Conservation (phyloP, 1,140 invertebrate species). For the Protaetia brevitarsis region DNA sequence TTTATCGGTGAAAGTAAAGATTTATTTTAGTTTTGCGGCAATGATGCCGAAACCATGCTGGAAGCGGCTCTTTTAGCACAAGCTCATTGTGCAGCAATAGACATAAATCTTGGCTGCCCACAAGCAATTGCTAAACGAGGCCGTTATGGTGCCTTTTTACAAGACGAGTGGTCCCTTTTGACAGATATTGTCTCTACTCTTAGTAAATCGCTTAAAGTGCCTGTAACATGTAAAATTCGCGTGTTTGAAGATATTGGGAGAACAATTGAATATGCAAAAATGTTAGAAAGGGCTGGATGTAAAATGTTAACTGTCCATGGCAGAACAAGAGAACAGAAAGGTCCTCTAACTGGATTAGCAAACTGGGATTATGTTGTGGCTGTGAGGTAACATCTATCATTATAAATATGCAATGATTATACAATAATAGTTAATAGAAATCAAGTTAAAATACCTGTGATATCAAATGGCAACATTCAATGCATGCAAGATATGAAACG, state of each 20-base stretch:
- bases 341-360: conserved; percentile 88
- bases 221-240: conserved; percentile 95
- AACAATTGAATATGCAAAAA: conserved; percentile 88
- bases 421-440: conserved; percentile 56
- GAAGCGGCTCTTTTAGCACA: conserved; percentile 85
- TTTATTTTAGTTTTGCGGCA: conserved; percentile 88
- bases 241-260: conserved; percentile 84
- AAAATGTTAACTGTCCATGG: conserved; percentile 94
- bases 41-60: conserved; percentile 84
- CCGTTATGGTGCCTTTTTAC: conserved; percentile 86
- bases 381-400: conserved; percentile 66
- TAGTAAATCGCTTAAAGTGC: conserved; percentile 69
- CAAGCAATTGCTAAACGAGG: conserved; percentile 92
- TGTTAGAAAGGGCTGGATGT: conserved; percentile 92
- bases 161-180: conserved; percentile 92
- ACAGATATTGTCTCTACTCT: conserved; percentile 70
- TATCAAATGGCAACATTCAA: conserved; percentile 98
- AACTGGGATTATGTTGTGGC: conserved; percentile 92
- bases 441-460: conserved; percentile 84
- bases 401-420: conserved; percentile 20
- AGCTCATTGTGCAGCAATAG: conserved; percentile 88
- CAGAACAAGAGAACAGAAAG: conserved; percentile 93
- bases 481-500: conserved; percentile 81
- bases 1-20: conserved; percentile 1
- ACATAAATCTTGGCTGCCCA: conserved; percentile 98